These are phyloP conservation scores for Pristionchus maxplancki DNA, from an alignment of 2,888 invertebrate genomes.

Conservation along the genomic window DNA sequence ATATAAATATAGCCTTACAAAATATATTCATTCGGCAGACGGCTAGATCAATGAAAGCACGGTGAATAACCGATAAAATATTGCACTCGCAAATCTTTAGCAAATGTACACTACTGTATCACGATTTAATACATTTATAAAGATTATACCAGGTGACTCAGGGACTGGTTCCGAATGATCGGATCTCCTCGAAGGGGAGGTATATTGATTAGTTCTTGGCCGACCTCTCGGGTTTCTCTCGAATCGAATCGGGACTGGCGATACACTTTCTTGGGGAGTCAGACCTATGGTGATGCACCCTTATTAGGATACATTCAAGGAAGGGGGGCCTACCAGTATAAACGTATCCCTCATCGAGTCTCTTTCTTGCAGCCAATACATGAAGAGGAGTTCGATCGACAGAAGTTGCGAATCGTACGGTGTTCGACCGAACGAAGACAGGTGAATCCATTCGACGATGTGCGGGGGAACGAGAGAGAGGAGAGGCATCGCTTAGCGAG, in stretches of 20 bases:
- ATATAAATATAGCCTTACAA: not conserved
- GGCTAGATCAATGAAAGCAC: too few species aligned
- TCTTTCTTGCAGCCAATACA: conserved; percentile 19
- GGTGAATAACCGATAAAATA: too few species aligned
- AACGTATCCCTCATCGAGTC: conserved; percentile 35
- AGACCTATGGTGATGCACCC: not conserved
- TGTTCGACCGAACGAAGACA: not conserved
- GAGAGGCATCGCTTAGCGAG: not conserved
- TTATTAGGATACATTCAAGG: too few species aligned
- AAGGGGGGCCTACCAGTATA: conserved; percentile 46
- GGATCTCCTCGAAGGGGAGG: conserved; percentile 16
- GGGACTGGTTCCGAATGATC: not conserved
- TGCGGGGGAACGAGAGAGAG: not conserved
- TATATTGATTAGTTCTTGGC: conserved; percentile 1
- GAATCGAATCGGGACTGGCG: not conserved
- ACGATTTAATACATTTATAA: too few species aligned
- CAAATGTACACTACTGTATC: too few species aligned
- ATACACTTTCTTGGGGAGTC: not conserved
- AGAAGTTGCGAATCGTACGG: not conserved
- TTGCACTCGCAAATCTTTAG: too few species aligned
- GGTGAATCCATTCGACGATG: not conserved
- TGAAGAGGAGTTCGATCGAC: not conserved
- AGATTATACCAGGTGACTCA: conserved; percentile 8
- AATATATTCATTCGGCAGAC: too few species aligned
- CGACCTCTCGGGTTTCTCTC: not conserved